A percentile compares a stretch with the other conserved stretches of the same genome.
Evolutionary conservation across 2,113 vertebrate genomes (phyloP).

Genomic region (Myrmecophaga tridactyla): DNA sequence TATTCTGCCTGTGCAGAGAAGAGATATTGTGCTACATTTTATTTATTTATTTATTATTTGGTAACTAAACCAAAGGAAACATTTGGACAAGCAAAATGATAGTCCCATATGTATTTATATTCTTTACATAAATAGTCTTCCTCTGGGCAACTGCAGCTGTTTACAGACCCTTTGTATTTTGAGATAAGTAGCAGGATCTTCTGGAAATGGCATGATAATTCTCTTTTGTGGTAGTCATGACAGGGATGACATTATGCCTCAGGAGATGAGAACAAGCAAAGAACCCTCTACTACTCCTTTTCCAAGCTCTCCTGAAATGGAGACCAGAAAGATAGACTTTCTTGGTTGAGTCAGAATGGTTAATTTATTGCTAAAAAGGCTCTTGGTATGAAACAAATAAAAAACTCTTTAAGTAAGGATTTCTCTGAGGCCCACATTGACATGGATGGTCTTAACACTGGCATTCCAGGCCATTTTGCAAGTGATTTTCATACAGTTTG

Average conservation of each 20-base stretch:
- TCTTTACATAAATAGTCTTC: slow-evolving; percentile 48
- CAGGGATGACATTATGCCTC: neutral
- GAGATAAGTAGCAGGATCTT: slow-evolving; percentile 54
- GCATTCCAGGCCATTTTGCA: neutral
- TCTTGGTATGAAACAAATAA: neutral
- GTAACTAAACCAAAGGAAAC: slow-evolving; percentile 47
- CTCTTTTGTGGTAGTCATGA: slow-evolving; percentile 28
- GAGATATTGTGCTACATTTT: neutral
- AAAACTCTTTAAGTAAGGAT: neutral
- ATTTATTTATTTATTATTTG: too few species aligned
- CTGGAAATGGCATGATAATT: slow-evolving; percentile 47
- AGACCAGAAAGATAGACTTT: neutral
- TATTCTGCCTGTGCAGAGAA: slow-evolving; percentile 9
- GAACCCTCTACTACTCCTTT: neutral
- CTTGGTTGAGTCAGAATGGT: neutral
- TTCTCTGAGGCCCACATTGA: neutral
- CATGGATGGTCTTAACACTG: neutral
- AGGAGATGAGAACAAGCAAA: slow-evolving; percentile 8
- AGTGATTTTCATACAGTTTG: neutral
- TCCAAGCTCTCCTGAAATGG: neutral
- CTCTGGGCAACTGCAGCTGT: slow-evolving; percentile 41
- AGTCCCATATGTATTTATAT: neutral
- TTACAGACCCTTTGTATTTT: slow-evolving; percentile 36
- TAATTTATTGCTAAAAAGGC: neutral
- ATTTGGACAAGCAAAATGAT: neutral